These are phyloP conservation scores for Margarornis squamiger DNA, from an alignment of 2,797 vertebrate species.

Conservation along the genomic window DNA sequence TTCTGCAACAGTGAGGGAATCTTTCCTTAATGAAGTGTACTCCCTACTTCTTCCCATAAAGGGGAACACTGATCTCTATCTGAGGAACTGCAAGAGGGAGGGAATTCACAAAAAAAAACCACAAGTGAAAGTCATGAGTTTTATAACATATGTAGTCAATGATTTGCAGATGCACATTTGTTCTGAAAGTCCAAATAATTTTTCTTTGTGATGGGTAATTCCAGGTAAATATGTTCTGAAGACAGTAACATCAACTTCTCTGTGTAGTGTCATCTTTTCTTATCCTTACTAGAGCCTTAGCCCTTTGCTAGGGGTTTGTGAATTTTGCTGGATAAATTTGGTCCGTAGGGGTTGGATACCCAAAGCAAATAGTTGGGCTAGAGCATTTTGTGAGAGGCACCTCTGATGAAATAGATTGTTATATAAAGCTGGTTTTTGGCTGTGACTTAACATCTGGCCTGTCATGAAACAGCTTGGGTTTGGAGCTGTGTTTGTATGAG, in stretches of 20 bases:
- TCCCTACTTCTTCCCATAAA: not conserved
- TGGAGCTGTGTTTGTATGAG: not conserved
- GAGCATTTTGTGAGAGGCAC: not conserved
- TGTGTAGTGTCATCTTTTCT: not conserved
- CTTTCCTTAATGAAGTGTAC: not conserved
- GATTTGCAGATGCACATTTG: not conserved
- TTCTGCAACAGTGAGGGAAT: not conserved
- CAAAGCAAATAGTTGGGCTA: not conserved
- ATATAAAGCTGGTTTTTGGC: slow-evolving; percentile 20
- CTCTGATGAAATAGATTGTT: slow-evolving; percentile 39
- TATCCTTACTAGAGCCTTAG: not conserved
- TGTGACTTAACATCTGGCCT: not conserved
- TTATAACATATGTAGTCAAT: not conserved
- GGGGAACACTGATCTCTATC: not conserved
- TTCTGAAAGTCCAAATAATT: not conserved
- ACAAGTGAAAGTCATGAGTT: not conserved
- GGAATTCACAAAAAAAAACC: not conserved
- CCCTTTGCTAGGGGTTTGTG: not conserved
- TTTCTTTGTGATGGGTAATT: not conserved
- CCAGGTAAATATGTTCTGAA: not conserved
- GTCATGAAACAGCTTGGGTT: not conserved
- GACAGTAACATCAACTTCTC: not conserved
- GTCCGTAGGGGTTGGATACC: not conserved
- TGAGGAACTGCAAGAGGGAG: not conserved
- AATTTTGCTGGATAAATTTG: not conserved